Evolutionary conservation across 2,797 vertebrate species (phyloP), one percentile per base, ranked within the genome.

Genomic region (Synaphobranchus kaupii): DNA sequence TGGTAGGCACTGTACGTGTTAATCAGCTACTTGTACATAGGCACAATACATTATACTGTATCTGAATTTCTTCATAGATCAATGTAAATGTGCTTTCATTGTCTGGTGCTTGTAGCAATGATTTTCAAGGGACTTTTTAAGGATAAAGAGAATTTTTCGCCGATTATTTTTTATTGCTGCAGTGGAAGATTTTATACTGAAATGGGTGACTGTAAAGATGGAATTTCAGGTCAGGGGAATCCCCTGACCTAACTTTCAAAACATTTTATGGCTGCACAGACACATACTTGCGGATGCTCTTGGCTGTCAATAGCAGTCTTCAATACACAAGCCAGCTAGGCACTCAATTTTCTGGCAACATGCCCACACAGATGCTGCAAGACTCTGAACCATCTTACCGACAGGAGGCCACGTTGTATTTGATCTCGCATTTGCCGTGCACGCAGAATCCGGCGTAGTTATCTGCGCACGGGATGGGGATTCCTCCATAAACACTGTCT

Each of bases 341-440:
- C 48, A 22, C 39, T 20, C 20, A 80, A 48, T 22, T 48, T 50
- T 8, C 20, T 1, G 25, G 44, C 47, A 25, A 25, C 25, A 80
- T 25, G 22, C 25, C 39, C 47, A 25, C 10, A 48, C 39, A 34
- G 73, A 80, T 44, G 44, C 47, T n/a, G 39, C 44, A 48, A 39
- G 50, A 9, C 17, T n/a, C 25, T 44, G 34, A 15, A 66, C 17
- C 81, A n/a, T 93, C 97, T 93, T 90, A 99, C 98, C 97, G 97
- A 95, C 98, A 99, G 94, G 96, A 97, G 94, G 97, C 96, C 91
- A 96, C 96, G 95, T 97, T 97, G 93, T 96, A 96, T 91, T 97
- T 96, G 92, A 98, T 96, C 96, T 99, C 98, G 91, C 98, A 99
- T 87, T 96, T 98, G 66, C 98, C 98, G 50, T 98, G 98, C 88